Base-by-base conservation (phyloP, 2,113 vertebrate genomes). In the Todiramphus saurophagus region DNA sequence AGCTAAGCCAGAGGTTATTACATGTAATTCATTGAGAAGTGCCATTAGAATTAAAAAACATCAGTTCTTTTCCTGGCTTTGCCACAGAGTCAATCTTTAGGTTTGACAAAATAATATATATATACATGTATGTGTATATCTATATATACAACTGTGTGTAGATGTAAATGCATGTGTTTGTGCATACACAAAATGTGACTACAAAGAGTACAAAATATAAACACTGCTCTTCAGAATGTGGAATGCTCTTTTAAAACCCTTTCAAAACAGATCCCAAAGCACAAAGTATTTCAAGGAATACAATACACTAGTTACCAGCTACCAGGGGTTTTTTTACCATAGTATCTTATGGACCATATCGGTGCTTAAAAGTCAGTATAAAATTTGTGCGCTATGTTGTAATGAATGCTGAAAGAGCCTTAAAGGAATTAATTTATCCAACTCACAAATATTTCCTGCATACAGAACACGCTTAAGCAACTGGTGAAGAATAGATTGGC, bases 1-100 rank as follows among this genome's bases (percentile, higher is more conserved):
- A 91, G 62, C n/a, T 75, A 84, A 95, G 20, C 58, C 81, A 73
- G 31, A 87, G 48, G 51, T 84, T 83, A 84, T 78, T 75, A 56
- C 21, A 4, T 75, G 21, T 20, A 68, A 46, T 48, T 75, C 66
- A 75, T 13, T 64, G 48, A 75, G 20, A 90, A 81, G 28, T 51
- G 56, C 5, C 17, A 33, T 78, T 75, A 89, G 86, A 92, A 87
- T 69, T 30, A 84, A 24, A 41, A 90, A 31, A 44, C 15, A 51
- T 55, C 19, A 7, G 4, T n/a, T 77, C 6, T 83, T 88, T 85
- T 62, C 30, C 59, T 80, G 80, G 28, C 7, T 92, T 81, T 81
- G 20, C 16, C 83, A 63, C 16, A 33, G 18, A 70, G 17, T 72
- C 20, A 86, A 3, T 74, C n/a, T 55, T 20, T 59, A n/a, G 25